Percentiles rank a stretch among this genome's conserved stretches.
phyloP scores from a whole-genome alignment of 2,888 invertebrate genomes.

The Agrochola macilenta region DNA sequence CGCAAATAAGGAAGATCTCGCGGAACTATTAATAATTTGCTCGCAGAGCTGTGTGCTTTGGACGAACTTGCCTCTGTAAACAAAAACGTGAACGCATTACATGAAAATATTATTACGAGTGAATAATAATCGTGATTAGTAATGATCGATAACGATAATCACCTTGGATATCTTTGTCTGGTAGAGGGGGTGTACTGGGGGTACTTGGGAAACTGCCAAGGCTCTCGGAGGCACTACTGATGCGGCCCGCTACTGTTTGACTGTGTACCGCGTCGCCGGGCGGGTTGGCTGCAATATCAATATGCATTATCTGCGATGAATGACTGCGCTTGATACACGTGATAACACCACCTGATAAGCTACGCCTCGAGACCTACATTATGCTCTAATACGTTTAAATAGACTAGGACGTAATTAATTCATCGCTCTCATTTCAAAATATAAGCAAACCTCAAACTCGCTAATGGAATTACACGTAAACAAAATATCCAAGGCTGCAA shows the following conservation, averaged over 20 bases:
- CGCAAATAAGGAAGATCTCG: conserved; percentile 88
- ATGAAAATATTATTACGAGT: conserved; percentile 21
- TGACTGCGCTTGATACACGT: conserved; percentile 80
- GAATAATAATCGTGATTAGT: conserved; percentile 28
- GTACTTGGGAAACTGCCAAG: conserved; percentile 75
- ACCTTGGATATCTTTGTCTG: conserved; percentile 85
- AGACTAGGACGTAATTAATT: conserved; percentile 43
- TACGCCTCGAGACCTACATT: conserved; percentile 68
- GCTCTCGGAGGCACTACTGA: conserved; percentile 73
- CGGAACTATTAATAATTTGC: conserved; percentile 87
- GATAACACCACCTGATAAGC: conserved; percentile 85
- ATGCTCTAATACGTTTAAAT: conserved; percentile 65
- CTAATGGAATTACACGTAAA: conserved; percentile 9
- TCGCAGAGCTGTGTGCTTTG: conserved; percentile 80
- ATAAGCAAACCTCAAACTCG: conserved; percentile 1
- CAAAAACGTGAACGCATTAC: conserved; percentile 47
- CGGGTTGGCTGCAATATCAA: conserved; percentile 82
- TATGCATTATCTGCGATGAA: conserved; percentile 82
- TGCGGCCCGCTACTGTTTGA: conserved; percentile 76
- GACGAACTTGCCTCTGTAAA: conserved; percentile 85
- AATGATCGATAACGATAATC: conserved; percentile 46
- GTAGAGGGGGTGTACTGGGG: conserved; percentile 73
- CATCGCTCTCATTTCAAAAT: conserved; percentile 13
- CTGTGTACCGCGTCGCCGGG: conserved; percentile 76
- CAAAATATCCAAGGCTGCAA: conserved; percentile 21